These are phyloP conservation scores for Melanophora roralis DNA, from an alignment of 2,888 invertebrate genomes.

Conservation along the genomic window DNA sequence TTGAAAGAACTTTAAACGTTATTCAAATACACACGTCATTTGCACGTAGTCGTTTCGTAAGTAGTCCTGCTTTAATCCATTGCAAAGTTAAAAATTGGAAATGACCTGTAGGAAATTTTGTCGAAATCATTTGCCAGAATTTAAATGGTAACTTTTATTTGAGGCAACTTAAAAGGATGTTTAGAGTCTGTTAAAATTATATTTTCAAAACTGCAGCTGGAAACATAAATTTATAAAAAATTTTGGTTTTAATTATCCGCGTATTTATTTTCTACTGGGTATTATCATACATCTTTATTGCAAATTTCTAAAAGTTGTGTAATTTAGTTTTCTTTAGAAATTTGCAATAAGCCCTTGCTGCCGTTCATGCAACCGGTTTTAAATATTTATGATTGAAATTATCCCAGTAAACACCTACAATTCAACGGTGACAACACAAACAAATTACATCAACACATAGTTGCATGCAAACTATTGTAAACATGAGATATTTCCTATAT, in stretches of 20 bases:
- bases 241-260: no score
- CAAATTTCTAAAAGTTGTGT: not conserved
- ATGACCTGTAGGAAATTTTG: not conserved
- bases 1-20: conserved; percentile 66
- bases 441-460: no score
- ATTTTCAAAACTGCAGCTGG: not conserved
- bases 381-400: conserved; percentile 33
- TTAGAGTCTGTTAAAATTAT: no score
- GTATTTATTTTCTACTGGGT: not conserved
- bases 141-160: not conserved
- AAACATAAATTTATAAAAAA: no score
- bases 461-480: no score
- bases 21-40: conserved; percentile 66
- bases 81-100: not conserved
- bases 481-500: no score
- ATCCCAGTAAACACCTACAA: conserved; percentile 20
- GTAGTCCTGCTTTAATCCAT: not conserved
- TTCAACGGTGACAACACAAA: not conserved
- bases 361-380: not conserved
- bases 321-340: not conserved
- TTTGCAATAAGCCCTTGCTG: conserved; percentile 29
- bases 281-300: not conserved
- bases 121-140: no score
- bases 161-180: no score
- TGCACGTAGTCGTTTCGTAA: conserved; percentile 44